These are phyloP conservation scores for Bolinopsis microptera DNA, from an alignment of 37 sponge, comb jelly and placozoan species.

Conservation along the genomic window DNA sequence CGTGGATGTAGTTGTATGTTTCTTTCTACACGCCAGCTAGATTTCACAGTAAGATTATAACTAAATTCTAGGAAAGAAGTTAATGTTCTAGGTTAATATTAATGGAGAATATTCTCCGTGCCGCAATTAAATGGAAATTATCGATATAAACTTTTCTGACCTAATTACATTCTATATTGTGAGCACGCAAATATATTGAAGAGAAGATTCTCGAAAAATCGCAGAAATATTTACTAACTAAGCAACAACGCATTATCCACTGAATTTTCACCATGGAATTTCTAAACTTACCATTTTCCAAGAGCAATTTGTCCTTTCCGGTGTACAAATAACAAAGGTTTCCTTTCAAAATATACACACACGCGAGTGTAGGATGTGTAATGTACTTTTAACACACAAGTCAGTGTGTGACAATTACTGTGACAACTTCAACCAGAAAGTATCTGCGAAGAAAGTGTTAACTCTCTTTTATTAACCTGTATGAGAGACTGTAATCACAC, in stretches of 20 bases:
- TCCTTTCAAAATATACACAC: neutral
- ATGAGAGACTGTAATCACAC: too few relatives aligned
- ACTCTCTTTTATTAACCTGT: too few relatives aligned
- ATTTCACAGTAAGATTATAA: neutral
- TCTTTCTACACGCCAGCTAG: neutral
- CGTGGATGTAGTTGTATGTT: neutral
- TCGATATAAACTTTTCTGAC: neutral
- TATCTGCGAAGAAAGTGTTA: too few relatives aligned
- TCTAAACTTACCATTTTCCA: neutral
- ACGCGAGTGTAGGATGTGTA: too few relatives aligned
- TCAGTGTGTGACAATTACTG: too few relatives aligned
- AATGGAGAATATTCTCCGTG: neutral
- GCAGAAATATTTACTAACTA: neutral
- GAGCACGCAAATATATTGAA: too few relatives aligned
- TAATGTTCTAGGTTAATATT: neutral
- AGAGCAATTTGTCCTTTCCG: neutral
- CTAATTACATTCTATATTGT: too few relatives aligned
- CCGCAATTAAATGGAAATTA: neutral
- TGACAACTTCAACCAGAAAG: too few relatives aligned
- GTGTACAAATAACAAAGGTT: neutral
- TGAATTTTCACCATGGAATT: neutral
- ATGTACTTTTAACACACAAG: neutral
- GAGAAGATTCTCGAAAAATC: neutral
- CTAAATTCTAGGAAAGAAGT: neutral
- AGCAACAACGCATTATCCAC: neutral